Evolutionary conservation across 53 echinoderm and acorn worm genomes (phyloP).

Genomic region (Holothuria scabra): DNA sequence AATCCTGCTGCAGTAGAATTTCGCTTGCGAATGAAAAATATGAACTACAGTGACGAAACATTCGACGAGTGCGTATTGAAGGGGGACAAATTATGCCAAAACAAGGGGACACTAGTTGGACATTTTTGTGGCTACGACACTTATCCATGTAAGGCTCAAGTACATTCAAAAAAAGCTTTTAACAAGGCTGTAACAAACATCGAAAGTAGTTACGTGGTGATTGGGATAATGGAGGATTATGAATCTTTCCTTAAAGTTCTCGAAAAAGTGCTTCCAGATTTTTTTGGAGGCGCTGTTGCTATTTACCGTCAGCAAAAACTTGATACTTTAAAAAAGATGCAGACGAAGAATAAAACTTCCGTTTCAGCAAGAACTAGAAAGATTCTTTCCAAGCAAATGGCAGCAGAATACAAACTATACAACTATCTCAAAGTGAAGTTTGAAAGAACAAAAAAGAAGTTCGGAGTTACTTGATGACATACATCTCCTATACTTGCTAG

Average conservation of each 20-base stretch:
- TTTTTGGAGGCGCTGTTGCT: background rate
- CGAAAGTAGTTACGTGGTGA: conserved; percentile 1
- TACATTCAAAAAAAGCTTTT: background rate
- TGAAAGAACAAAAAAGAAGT: background rate
- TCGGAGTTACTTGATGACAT: background rate
- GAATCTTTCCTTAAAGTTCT: conserved; percentile 3
- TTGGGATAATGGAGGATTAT: conserved; percentile 12
- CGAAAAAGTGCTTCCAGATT: conserved; percentile 7
- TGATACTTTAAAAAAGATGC: background rate
- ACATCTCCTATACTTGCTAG: no score
- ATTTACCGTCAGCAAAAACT: conserved; percentile 2
- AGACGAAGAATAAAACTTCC: background rate
- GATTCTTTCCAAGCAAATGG: background rate
- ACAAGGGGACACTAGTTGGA: background rate
- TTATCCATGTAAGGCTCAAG: conserved; percentile 16
- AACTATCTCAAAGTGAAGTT: conserved; percentile 3
- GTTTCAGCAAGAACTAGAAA: background rate
- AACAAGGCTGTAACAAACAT: background rate
- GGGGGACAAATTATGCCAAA: background rate
- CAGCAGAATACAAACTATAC: conserved; percentile 4
- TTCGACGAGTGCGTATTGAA: conserved; percentile 16
- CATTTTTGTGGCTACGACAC: conserved; percentile 26
- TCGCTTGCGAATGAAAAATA: no score
- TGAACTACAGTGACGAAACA: background rate
- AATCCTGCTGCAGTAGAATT: no score